Evolutionary conservation across 2,113 vertebrate genomes (phyloP), one percentile per base, ranked within the genome.

Genomic region (Syngnathoides biaculeatus): DNA sequence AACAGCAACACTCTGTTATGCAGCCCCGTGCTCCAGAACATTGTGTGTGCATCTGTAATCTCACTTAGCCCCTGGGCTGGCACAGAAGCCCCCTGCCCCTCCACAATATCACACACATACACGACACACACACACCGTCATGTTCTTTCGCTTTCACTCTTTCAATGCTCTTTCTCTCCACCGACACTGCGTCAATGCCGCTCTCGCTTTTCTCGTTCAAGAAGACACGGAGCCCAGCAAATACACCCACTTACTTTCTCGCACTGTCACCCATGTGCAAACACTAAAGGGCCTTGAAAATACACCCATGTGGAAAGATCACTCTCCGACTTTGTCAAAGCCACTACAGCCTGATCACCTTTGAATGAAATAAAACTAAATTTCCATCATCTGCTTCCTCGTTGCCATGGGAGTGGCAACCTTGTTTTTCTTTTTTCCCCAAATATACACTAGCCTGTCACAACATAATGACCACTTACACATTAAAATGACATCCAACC

Each of bases 1-100:
- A 87, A 79, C 83, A 88, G 83, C 87, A 83, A 75, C 85, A 74
- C 86, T 78, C 77, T 83, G 79, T 83, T 78, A 84, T 87, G 86
- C 83, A 89, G 86, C 83, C 82, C 87, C 84, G 83, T 80, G 84
- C 87, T 88, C 83, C 81, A 81, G 77, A 89, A 88, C 84, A 85
- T 81, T 89, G 85, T 88, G 86, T 86, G 82, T 89, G 87, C 87
- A 88, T 88, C 83, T 88, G 89, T 88, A 89, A 87, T 86, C 87
- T 87, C 83, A 87, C 80, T 77, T 79, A 83, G 82, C 83, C 86
- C 83, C 78, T 73, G 79, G 82, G 81, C 79, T 78, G 61, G n/a
- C 73, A 62, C 64, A 74, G 67, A 65, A 65, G 71, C 59, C 68
- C 35, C 60, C 55, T 26, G 42, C 43, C 14, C 67, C 47, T 19